Conservation (phyloP, 2,797 vertebrate genomes). For the Lepus townsendii region DNA sequence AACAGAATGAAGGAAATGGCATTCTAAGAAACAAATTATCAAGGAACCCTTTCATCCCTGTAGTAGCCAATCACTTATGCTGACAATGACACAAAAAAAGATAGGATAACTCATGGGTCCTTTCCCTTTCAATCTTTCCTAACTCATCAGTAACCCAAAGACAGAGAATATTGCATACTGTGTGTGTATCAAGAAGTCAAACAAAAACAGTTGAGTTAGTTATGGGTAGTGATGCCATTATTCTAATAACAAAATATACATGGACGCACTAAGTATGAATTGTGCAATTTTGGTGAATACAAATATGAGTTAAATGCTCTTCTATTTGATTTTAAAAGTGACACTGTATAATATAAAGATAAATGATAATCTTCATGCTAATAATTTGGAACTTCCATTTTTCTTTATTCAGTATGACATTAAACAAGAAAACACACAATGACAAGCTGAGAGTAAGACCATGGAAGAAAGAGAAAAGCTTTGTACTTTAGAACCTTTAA, state of each 20-base stretch:
- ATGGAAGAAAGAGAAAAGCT: conserved; percentile 19
- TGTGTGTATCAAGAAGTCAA: not conserved
- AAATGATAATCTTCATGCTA: conserved; percentile 4
- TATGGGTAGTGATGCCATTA: not conserved
- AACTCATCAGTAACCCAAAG: not conserved
- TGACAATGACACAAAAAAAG: conserved; percentile 26
- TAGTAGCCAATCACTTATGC: not conserved
- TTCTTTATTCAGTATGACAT: not conserved
- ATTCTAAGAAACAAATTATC: conserved; percentile 14
- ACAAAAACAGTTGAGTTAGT: not conserved
- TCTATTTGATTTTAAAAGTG: conserved; percentile 35
- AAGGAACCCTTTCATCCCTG: not conserved
- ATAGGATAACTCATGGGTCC: not conserved
- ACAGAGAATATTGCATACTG: not conserved
- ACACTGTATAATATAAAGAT: conserved; percentile 5
- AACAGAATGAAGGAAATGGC: conserved; percentile 5
- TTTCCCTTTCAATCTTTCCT: not conserved
- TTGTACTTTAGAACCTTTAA: not conserved
- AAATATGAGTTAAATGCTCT: conserved; percentile 13
- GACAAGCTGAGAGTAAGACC: not conserved
- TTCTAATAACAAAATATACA: not conserved
- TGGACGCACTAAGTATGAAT: not conserved
- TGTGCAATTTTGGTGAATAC: not conserved
- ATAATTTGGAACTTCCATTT: conserved; percentile 5
- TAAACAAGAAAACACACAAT: conserved; percentile 42